These are phyloP conservation scores for Thera britannica DNA, from an alignment of 2,888 invertebrate genomes.

Conservation along the genomic window DNA sequence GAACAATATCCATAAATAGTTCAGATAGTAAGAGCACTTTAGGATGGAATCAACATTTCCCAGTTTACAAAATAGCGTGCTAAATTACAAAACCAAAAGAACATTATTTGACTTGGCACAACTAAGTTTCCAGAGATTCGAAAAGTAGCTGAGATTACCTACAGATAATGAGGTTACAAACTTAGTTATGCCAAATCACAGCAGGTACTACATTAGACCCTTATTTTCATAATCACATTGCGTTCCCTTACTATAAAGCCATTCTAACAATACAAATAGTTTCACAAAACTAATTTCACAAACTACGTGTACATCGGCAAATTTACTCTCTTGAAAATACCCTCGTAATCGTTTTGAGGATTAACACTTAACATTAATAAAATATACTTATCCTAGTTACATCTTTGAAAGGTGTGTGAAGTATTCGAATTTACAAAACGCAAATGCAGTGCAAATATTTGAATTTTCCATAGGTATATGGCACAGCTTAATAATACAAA, in stretches of 20 bases:
- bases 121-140: slow-evolving; percentile 53
- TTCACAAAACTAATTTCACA: slow-evolving; percentile 39
- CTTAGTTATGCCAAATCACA: slow-evolving; percentile 71
- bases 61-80: slow-evolving; percentile 69
- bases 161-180: slow-evolving; percentile 51
- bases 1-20: slow-evolving; percentile 71
- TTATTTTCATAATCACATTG: slow-evolving; percentile 80
- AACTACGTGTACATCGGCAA: slow-evolving; percentile 28
- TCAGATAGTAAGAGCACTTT: slow-evolving; percentile 82
- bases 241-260: slow-evolving; percentile 70
- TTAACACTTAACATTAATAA: slow-evolving; percentile 58
- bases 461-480: slow-evolving; percentile 57
- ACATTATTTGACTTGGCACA: slow-evolving; percentile 61
- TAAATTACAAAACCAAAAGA: slow-evolving; percentile 62
- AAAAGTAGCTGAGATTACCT: slow-evolving; percentile 11
- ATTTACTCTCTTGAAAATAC: slow-evolving; percentile 28
- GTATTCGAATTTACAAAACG: slow-evolving; percentile 48
- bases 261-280: slow-evolving; percentile 38
- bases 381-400: slow-evolving; percentile 53
- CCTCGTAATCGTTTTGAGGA: slow-evolving; percentile 24
- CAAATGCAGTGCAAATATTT: slow-evolving; percentile 51
- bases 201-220: slow-evolving; percentile 74
- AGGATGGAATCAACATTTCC: slow-evolving; percentile 81
- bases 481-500: slow-evolving; percentile 62
- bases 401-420: slow-evolving; percentile 54